These are phyloP conservation scores for Penaeus vannamei DNA, from an alignment of 1,140 invertebrate genomes.

Conservation along the genomic window DNA sequence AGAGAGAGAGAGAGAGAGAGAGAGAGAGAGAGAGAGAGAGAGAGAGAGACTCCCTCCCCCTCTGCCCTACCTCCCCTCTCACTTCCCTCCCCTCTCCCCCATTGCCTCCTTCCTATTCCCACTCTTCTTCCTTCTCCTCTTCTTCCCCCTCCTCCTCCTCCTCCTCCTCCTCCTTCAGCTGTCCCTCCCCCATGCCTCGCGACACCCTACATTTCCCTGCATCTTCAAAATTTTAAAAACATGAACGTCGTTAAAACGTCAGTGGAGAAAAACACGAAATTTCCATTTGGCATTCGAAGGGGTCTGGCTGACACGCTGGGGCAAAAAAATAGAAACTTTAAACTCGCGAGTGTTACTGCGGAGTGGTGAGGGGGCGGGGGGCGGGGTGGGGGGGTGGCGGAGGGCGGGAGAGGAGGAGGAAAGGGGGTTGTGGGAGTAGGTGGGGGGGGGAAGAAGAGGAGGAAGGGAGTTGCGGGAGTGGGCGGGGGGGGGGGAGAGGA, in stretches of 20 bases:
- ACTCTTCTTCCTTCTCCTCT: no score
- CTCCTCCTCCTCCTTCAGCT: background rate
- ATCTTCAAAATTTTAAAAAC: slow-evolving; percentile 60
- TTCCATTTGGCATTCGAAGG: slow-evolving; percentile 63
- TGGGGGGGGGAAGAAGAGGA: background rate
- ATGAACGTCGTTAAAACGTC: slow-evolving; percentile 65
- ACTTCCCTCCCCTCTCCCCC: background rate
- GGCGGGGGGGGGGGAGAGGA: background rate
- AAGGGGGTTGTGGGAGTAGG: no score
- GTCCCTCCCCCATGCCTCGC: background rate
- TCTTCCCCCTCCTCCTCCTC: no score
- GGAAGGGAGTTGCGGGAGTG: background rate
- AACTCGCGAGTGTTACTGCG: slow-evolving; percentile 40
- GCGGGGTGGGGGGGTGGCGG: background rate
- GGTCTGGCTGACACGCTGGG: slow-evolving; percentile 39
- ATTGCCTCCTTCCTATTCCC: no score
- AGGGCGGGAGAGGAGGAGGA: background rate
- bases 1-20: background rate
- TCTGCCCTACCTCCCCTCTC: background rate
- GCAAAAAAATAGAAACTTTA: slow-evolving; percentile 43
- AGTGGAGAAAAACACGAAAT: slow-evolving; percentile 62
- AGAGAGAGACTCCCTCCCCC: background rate
- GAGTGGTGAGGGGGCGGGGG: background rate
- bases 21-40: background rate
- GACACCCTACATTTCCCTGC: slow-evolving; percentile 51